Conservation (phyloP, 1,140 invertebrate species). For the Drosophila ercepeae region DNA sequence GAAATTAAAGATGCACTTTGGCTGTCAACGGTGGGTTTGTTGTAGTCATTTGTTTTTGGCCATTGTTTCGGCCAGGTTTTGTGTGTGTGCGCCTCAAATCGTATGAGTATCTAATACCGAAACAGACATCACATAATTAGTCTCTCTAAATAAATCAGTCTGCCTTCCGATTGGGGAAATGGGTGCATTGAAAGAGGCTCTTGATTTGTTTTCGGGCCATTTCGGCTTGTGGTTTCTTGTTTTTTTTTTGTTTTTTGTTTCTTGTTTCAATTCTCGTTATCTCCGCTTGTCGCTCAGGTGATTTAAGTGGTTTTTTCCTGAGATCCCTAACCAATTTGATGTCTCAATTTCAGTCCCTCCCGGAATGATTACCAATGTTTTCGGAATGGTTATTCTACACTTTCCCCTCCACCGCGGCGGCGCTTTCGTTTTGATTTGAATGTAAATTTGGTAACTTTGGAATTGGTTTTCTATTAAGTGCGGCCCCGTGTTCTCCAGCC, state of each 20-base stretch:
- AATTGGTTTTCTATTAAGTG: slow-evolving; percentile 72
- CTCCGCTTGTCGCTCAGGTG: slow-evolving; percentile 65
- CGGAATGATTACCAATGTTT: slow-evolving; percentile 35
- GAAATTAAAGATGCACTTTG: slow-evolving; percentile 76
- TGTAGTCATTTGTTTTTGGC: slow-evolving; percentile 53
- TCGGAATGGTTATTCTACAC: slow-evolving; percentile 25
- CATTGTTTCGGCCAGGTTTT: slow-evolving; percentile 3
- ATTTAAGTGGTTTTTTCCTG: slow-evolving; percentile 67
- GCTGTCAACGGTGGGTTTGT: slow-evolving; percentile 72
- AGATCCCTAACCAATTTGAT: slow-evolving; percentile 55
- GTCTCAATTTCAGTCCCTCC: slow-evolving; percentile 62
- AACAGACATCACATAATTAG: slow-evolving; percentile 71
- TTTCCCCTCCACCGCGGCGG: slow-evolving; percentile 17
- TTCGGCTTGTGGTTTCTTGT: slow-evolving; percentile 24
- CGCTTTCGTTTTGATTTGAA: slow-evolving; percentile 61
- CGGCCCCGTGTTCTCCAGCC: slow-evolving; percentile 67
- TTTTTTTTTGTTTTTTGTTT: background rate
- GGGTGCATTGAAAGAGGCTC: slow-evolving; percentile 10
- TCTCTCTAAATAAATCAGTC: slow-evolving; percentile 75
- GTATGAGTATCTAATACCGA: slow-evolving; percentile 28
- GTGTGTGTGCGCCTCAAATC: slow-evolving; percentile 1
- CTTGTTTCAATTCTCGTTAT: slow-evolving; percentile 43
- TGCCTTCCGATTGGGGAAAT: slow-evolving; percentile 47
- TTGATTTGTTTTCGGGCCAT: slow-evolving; percentile 62
- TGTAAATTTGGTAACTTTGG: slow-evolving; percentile 50